A percentile compares a stretch with the other conserved stretches of the same genome.
phyloP scores from a whole-genome alignment of 2,888 invertebrate genomes.

The Lacanobia oleracea region DNA sequence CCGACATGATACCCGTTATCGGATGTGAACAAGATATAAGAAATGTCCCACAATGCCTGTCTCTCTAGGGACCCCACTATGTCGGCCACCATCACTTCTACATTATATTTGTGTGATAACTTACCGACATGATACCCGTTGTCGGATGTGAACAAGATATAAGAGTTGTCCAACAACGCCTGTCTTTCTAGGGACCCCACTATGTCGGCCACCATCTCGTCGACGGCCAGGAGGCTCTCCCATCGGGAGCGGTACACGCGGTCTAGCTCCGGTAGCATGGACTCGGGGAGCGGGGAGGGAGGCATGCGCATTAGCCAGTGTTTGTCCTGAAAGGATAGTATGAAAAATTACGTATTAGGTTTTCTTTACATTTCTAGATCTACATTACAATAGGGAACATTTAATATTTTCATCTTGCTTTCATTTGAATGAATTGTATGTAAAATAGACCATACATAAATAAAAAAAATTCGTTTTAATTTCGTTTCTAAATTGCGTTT shows the following conservation, averaged over 20 bases:
- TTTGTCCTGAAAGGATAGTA: slow-evolving; percentile 90
- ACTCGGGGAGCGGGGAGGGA: slow-evolving; percentile 91
- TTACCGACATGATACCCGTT: slow-evolving; percentile 92
- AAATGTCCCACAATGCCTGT: background rate
- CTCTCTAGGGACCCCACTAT: slow-evolving; percentile 90
- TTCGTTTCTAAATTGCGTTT: too few relatives aligned
- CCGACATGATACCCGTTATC: slow-evolving; percentile 92
- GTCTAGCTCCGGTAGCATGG: slow-evolving; percentile 92
- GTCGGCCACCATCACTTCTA: background rate
- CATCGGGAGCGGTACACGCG: slow-evolving; percentile 93
- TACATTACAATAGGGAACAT: too few relatives aligned
- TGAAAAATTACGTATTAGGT: too few relatives aligned
- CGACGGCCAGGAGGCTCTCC: slow-evolving; percentile 96
- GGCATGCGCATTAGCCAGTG: slow-evolving; percentile 96
- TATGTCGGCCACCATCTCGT: slow-evolving; percentile 93
- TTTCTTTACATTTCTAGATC: too few relatives aligned
- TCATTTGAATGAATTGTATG: too few relatives aligned
- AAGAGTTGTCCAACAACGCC: too few relatives aligned
- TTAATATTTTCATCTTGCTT: too few relatives aligned
- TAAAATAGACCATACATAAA: too few relatives aligned
- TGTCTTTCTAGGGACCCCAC: background rate
- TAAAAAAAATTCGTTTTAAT: too few relatives aligned
- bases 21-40: too few relatives aligned
- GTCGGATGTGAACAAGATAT: too few relatives aligned
- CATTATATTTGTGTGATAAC: slow-evolving; percentile 29